Base-by-base conservation (phyloP, 2,797 vertebrate genomes). In the Pterois miles region DNA sequence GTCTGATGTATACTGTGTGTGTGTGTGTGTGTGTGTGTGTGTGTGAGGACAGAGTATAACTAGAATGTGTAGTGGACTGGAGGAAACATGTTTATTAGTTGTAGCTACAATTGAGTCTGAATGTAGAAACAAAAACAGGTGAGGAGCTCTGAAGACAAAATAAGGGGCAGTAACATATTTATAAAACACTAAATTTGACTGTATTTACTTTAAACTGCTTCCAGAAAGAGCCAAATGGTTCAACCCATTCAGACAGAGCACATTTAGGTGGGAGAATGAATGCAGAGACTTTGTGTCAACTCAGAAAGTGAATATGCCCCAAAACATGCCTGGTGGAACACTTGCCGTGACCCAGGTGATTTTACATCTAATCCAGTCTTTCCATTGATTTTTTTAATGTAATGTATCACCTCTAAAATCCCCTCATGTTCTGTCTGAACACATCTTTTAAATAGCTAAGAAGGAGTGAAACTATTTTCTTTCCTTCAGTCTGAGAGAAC, bases 81-180 rank as follows among this genome's bases (percentile, higher is more conserved):
- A 29, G 63, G 43, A 66, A 56, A 74, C 33, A 43, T 56, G 72
- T 58, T 74, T 48, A 34, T 34, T 36, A 50, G 58, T 23, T n/a
- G 43, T n/a, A n/a, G n/a, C 40, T 34, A n/a, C 18, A 53, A 16
- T 66, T 22, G 34, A 18, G n/a, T 31, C 43, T 36, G 67, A 23
- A 1, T 10, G 33, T 34, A 9, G 33, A 34, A 52, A 22, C 14
- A 27, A 16, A 54, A 53, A 23, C 8, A 29, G 46, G 27, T 18
- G 6, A 23, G 33, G 14, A 16, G 23, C 18, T n/a, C 20, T 4
- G 54, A 9, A 27, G 14, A 56, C 25, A 4, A 9, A 29, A 54
- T 5, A 6, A 25, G 52, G 16, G 53, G 9, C 29, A 12, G 54
- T 27, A 27, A 5, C 1, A 4, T 56, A 7, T 33, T 16, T 12